Base-by-base conservation (phyloP, 2,797 vertebrate species). In the Fratercula arctica region DNA sequence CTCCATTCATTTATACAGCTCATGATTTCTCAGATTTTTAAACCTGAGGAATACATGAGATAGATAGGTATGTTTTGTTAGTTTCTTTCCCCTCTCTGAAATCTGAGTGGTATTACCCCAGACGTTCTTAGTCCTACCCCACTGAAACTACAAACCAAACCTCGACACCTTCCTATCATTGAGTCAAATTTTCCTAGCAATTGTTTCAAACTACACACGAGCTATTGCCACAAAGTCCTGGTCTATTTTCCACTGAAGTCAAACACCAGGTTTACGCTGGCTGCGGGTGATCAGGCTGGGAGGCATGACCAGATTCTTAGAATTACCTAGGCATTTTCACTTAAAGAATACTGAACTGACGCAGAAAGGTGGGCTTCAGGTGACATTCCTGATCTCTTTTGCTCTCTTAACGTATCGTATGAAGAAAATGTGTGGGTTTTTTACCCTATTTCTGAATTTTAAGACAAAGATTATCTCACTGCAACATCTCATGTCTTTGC, bases 81-180 rank as follows among this genome's bases (percentile, higher is more conserved):
- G 1, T 0, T 1, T 11, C 29, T 57, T 29, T 3, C 1, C 3
- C 2, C 5, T 5, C 7, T 73, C 20, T 45, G 45, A 68, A 87
- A 69, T 72, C 21, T 15, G 15, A 41, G 11, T 21, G 9, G 6
- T 68, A 41, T 26, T 68, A 20, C 16, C 4, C 2, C 5, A 64
- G 13, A 16, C 1, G 0, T 60, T 5, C 9, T 72, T 43, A 25
- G n/a, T 72, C 28, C 26, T 56, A 16, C 6, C 2, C 9, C n/a
- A 16, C 16, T n/a, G 46, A 46, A 68, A 25, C 7, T 37, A 12
- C 15, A 37, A 33, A 29, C 5, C 4, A 72, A 72, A 43, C 9
- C 3, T 31, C 4, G 5, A 20, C 4, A 73, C 9, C 5, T 28
- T 66, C 6, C 1, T 26, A 4, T 69, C 4, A 8, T 10, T 31